Percentiles rank a stretch among this genome's conserved stretches.
phyloP scores from a whole-genome alignment of 1,140 invertebrate species.

The Drosophila navojoa region DNA sequence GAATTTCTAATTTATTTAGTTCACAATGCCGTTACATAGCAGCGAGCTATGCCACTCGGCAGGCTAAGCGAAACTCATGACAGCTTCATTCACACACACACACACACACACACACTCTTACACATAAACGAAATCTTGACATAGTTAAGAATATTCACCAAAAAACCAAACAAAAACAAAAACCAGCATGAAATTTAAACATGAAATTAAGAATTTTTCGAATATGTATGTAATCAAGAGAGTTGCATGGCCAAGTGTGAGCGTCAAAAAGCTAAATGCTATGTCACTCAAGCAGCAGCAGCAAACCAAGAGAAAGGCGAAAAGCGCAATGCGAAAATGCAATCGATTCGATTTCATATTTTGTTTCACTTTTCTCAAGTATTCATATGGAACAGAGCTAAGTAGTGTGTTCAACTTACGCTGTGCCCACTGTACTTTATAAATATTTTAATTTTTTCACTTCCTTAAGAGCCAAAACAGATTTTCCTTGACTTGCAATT shows the following conservation, averaged over 20 bases:
- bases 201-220: conserved; percentile 35
- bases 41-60: conserved; percentile 27
- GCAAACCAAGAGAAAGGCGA: neutral
- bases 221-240: conserved; percentile 37
- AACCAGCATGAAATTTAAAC: conserved; percentile 39
- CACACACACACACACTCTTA: conserved; percentile 21
- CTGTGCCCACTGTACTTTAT: conserved; percentile 46
- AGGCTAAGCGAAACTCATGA: conserved; percentile 32
- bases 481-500: conserved; percentile 27
- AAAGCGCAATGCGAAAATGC: too few relatives aligned
- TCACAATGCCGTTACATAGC: conserved; percentile 24
- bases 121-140: neutral
- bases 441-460: neutral
- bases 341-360: too few relatives aligned
- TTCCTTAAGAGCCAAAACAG: conserved; percentile 45
- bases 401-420: conserved; percentile 35
- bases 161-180: neutral
- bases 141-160: conserved; percentile 15
- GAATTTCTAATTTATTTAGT: conserved; percentile 15
- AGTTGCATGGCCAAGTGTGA: conserved; percentile 21
- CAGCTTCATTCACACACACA: conserved; percentile 28
- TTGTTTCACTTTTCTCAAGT: conserved; percentile 4
- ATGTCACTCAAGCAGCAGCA: conserved; percentile 11
- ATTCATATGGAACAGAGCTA: conserved; percentile 37
- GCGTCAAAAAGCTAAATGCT: conserved; percentile 30